Evolutionary conservation across 1,140 invertebrate species (phyloP).

Genomic region (Megathymus violae): DNA sequence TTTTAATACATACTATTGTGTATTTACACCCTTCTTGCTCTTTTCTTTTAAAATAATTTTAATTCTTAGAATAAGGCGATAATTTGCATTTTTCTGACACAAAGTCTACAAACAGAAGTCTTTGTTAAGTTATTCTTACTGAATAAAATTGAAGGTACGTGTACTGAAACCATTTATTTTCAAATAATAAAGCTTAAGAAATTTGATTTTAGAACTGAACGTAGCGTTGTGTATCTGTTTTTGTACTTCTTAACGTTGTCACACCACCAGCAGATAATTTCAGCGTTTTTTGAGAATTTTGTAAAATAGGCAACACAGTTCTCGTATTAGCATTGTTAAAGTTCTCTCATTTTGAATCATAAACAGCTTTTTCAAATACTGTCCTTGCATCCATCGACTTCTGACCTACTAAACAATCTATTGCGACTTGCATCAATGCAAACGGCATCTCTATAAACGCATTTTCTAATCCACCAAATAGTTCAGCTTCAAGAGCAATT

Average conservation of each 20-base stretch:
- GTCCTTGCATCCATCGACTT: slow-evolving; percentile 52
- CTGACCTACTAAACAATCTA: slow-evolving; percentile 64
- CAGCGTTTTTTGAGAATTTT: slow-evolving; percentile 57
- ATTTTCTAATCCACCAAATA: slow-evolving; percentile 61
- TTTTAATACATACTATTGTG: too few relatives aligned
- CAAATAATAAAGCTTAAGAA: too few relatives aligned
- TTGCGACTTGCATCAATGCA: slow-evolving; percentile 53
- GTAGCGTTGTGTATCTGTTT: slow-evolving; percentile 57
- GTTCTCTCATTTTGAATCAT: slow-evolving; percentile 62
- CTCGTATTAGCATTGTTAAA: slow-evolving; percentile 55
- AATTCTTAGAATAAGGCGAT: too few relatives aligned
- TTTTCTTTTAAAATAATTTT: too few relatives aligned
- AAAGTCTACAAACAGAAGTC: too few relatives aligned
- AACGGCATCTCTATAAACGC: slow-evolving; percentile 61
- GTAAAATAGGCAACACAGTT: slow-evolving; percentile 51
- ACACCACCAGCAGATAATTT: slow-evolving; percentile 61
- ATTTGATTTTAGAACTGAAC: slow-evolving; percentile 5
- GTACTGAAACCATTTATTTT: too few relatives aligned
- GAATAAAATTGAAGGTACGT: too few relatives aligned
- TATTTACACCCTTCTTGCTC: too few relatives aligned
- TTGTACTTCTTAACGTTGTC: slow-evolving; percentile 43
- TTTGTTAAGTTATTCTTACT: too few relatives aligned
- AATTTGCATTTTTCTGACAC: too few relatives aligned
- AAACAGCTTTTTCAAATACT: slow-evolving; percentile 55
- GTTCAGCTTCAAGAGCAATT: slow-evolving; percentile 49